Evolutionary conservation across 92 coral and sea anemone genomes (phyloP), one percentile per base, ranked within the genome.

Genomic region (Parazoanthus atlanticus): DNA sequence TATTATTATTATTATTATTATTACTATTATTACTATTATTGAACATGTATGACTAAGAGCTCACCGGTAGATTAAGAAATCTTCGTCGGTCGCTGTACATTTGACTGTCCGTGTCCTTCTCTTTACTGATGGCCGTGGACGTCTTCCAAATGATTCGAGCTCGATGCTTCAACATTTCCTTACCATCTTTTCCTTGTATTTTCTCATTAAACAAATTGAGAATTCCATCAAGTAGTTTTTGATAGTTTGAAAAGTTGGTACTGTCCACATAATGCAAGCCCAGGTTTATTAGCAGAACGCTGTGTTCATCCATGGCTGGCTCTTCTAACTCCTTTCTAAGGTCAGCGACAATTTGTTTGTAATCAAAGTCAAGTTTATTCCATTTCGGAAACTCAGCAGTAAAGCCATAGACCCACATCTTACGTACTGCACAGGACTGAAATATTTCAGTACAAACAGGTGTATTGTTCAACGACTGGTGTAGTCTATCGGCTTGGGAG

Each of bases 91-190:
- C 99, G 25, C 93, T 88, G 58, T 81, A 84, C 65, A 95, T 64
- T 85, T 90, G 88, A 10, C 86, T 88, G 1, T 86, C 91, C 2
- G 94, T 90, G 83, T 95, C 99, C 56, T 95, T 97, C 80, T 97
- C 98, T 81, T 95, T 97, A 31, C 94, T 95, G 9, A 97, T 34
- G 38, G 98, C 93, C 23, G 99, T 94, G 5, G 96, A 88, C 2
- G 97, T 95, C 86, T 94, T 97, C 99, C 99, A 97, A 8, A 97
- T 94, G 41, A 95, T 92, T 46, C 95, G 92, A 6, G 91, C 79
- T 21, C 74, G 82, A 33, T 90, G 61, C 74, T 78, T 91, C 52
- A 92, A 84, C 31, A 79, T 77, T 58, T 89, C 88, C 30, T 84
- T 82, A 26, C 52, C 80, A 25, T 83, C 84, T 33, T 87, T 84